These are phyloP conservation scores for Mirounga angustirostris DNA, from an alignment of 2,113 vertebrate genomes.

Conservation along the genomic window DNA sequence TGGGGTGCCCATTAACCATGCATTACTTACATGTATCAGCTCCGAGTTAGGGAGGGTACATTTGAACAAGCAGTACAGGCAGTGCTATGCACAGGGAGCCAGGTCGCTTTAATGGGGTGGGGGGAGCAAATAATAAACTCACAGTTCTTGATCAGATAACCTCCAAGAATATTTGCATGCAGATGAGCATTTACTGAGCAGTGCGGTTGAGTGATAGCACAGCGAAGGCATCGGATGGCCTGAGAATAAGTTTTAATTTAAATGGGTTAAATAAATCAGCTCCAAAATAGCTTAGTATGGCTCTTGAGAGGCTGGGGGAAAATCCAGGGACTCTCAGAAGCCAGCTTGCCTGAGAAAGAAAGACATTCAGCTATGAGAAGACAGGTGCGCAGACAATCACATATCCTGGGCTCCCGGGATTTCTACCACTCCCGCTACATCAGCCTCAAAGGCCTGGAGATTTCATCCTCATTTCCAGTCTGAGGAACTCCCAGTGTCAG, in stretches of 20 bases:
- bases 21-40: background rate
- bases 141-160: background rate
- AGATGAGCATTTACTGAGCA: background rate
- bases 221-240: background rate
- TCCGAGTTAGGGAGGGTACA: background rate
- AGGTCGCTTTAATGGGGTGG: background rate
- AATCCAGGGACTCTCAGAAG: background rate
- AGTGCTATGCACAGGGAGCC: background rate
- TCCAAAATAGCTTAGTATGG: background rate
- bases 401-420: accelerated
- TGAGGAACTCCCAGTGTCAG: background rate
- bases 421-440: background rate
- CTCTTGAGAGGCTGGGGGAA: background rate
- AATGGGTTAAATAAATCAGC: conserved; percentile 49
- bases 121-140: background rate
- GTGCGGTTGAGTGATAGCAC: background rate
- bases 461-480: background rate
- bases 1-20: background rate
- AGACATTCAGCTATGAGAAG: background rate
- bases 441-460: background rate
- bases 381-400: accelerated
- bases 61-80: background rate
- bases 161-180: background rate
- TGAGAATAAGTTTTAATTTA: conserved; percentile 58
- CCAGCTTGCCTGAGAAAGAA: background rate